Base-by-base conservation (phyloP, 2,888 invertebrate genomes). In the Ectemnius lituratus region DNA sequence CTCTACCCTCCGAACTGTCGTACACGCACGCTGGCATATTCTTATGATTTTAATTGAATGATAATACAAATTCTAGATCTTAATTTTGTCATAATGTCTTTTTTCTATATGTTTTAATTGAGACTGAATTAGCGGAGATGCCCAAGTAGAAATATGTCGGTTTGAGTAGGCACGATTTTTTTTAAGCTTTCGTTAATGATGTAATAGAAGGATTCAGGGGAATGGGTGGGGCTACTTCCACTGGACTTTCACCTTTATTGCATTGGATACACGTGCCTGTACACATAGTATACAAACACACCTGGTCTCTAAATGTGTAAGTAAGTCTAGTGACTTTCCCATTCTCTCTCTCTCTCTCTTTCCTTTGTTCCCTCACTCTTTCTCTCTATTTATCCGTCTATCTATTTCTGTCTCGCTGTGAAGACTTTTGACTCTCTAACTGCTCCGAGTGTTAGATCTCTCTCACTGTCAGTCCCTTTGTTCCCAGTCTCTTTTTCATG, bases 401-500 rank as follows among this genome's bases (percentile, higher is more conserved):
- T 37, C 37, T 37, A 37, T 37, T 37, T 37, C 37, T 52, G 77
- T 84, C 70, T 82, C 79, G 83, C 77, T 85, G 80, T 85, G 81
- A 83, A 84, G 80, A 81, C 82, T 78, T 83, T 80, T 81, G 84
- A 23, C 82, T 85, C 82, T 85, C 82, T 78, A 70, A 63, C 79
- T 83, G 81, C 77, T 16, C 76, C 73, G 77, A 65, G 67, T 81
- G 73, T 76, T 79, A 81, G 76, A 81, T 73, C 67, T 66, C 57
- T 58, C 61, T 20, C 62, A 76, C 65, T 72, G 73, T 78, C 81
- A 77, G 69, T 78, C 76, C 78, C 74, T 75, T 71, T 67, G 5
- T 73, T 62, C 71, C 77, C 59, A 70, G 67, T 81, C 62, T 75
- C 67, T 79, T 75, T 63, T 75, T 64, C 63, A 45, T 60, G 67